Percentiles rank a stretch among this genome's conserved stretches.
phyloP scores from a whole-genome alignment of 30 jellyfish, hydroid and myxozoan species.

The Turritopsis dohrnii region DNA sequence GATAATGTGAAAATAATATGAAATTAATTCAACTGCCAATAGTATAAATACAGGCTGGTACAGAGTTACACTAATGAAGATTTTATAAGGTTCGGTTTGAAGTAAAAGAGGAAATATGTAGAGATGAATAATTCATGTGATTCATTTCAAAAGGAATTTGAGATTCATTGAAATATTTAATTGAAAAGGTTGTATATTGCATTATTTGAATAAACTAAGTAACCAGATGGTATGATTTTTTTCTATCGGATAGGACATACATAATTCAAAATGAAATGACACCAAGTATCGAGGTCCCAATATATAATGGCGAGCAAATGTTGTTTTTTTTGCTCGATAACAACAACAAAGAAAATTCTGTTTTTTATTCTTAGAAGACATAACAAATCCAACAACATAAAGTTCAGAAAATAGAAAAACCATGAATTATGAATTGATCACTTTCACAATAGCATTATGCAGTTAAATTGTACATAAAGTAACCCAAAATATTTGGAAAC shows the following conservation, averaged over 20 bases:
- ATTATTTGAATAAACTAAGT: neutral
- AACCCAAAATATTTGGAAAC: neutral
- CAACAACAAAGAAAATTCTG: neutral
- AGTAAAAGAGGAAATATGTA: too few species aligned
- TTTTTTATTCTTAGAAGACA: neutral
- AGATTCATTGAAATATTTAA: neutral
- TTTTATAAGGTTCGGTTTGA: too few species aligned
- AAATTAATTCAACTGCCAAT: neutral
- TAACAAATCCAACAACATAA: too few species aligned
- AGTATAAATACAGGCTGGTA: neutral
- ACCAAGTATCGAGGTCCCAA: neutral
- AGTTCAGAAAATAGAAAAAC: too few species aligned
- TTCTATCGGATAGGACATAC: neutral
- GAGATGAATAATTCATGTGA: neutral
- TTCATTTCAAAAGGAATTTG: neutral
- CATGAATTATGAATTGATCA: neutral
- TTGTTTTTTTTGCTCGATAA: neutral
- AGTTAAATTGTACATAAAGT: neutral
- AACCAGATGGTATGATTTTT: neutral
- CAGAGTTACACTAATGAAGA: neutral
- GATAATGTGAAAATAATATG: neutral
- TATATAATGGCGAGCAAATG: neutral
- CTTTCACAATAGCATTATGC: neutral
- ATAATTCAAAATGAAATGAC: neutral
- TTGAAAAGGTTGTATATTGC: neutral